Base-by-base conservation (phyloP, 1,140 invertebrate species). In the Aricia agestis region DNA sequence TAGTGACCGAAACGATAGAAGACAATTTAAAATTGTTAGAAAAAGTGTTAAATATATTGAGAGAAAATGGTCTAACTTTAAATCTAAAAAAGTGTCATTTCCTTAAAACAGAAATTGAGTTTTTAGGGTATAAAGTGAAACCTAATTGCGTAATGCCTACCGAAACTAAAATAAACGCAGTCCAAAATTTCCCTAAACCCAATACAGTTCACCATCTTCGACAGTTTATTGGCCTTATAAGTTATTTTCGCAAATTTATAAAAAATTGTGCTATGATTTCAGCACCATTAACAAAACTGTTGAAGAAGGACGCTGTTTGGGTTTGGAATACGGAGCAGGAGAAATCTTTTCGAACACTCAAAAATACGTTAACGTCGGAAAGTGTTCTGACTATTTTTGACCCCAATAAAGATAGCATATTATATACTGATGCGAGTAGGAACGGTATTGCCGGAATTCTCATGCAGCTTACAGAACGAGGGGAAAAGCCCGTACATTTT, bases 391-490 rank as follows among this genome's bases (percentile, higher is more conserved):
- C 19, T 13, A 78, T 75, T 52, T 78, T 70, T 36, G 73, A 75
- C 31, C 70, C 76, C 13, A 59, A n/a, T n/a, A 70, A 68, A 63
- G 42, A 71, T 19, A 25, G 7, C 11, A 36, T 71, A 0, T n/a
- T 78, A 15, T 78, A 76, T 42, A 72, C 73, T 0, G 74, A 76
- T n/a, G 74, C 73, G 5, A 73, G 69, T 69, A 41, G 74, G 5
- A 74, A 78, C 9, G 76, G 76, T 19, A 57, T 78, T 18, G 76
- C 63, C 0, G 42, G 74, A 13, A 78, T 78, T 9, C 18, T 78
- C 0, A 71, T 70, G 25, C 76, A 75, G 31, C n/a, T 74, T 9
- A 74, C 70, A 0, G 65, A 78, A 0, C 0, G 71, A 2, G 71
- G 71, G 9, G 73, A 78, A 67, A 73, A 73, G 70, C 72, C 73